Base-by-base conservation (phyloP, 2,797 vertebrate genomes). In the Lacerta bilineata region DNA sequence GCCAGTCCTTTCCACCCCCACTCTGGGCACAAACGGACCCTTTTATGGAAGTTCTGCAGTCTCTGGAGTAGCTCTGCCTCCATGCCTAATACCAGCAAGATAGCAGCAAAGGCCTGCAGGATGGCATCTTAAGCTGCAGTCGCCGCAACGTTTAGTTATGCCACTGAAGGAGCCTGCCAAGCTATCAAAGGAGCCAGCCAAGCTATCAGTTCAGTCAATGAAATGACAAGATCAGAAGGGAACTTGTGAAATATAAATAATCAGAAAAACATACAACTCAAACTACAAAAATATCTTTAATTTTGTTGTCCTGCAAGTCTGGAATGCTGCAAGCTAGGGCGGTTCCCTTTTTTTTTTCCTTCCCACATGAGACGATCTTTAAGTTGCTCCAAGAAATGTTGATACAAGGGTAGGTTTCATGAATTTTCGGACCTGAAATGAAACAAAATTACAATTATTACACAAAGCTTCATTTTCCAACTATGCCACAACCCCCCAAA, bases 381-480 rank as follows among this genome's bases (percentile, higher is more conserved):
- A 46, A 72, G 39, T 25, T 66, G 55, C 7, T 85, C 77, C 83
- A 84, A 20, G 23, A 80, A 72, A 81, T 50, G 18, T 29, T 10
- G 55, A 25, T 74, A 71, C 3, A 46, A 64, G 41, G 20, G n/a
- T 29, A n/a, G 3, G 9, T n/a, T 72, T 36, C 13, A 80, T 89
- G 75, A 17, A 43, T 29, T 29, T 75, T 85, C 55, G 27, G 50
- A 18, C 36, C 87, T 88, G n/a, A 80, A 89, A 89, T 85, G 33
- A 85, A 72, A 89, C 18, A 66, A 36, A 39, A 72, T 43, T 80
- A 33, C 23, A 80, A 46, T 71, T 27, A 15, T 86, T 75, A 6
- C 18, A 43, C 4, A 68, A 75, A 68, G 66, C 25, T 36, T 43
- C 11, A 11, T 36, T 88, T 83, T 39, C 33, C 20, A 50, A 20